phyloP scores from a whole-genome alignment of 1,140 invertebrate genomes.

The Drosophila chauvacae region DNA sequence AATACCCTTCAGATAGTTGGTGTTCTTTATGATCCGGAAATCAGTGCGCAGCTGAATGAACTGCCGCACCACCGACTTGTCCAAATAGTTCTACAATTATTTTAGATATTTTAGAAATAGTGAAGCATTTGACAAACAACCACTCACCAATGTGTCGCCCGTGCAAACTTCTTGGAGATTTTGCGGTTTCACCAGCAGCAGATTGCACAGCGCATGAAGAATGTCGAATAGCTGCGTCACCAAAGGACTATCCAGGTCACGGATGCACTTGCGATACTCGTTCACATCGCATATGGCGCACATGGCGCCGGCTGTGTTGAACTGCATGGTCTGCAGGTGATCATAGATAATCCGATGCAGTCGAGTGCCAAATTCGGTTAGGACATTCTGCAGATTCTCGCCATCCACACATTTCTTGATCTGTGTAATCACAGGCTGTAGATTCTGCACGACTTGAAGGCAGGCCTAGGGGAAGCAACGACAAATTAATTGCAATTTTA shows the following conservation, averaged over 20 bases:
- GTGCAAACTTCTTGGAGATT: slow-evolving; percentile 98
- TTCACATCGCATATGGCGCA: slow-evolving; percentile 99
- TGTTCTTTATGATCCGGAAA: slow-evolving; percentile 78
- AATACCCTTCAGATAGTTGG: slow-evolving; percentile 80
- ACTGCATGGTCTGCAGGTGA: slow-evolving; percentile 97
- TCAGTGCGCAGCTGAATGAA: slow-evolving; percentile 97
- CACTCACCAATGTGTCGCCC: slow-evolving; percentile 94
- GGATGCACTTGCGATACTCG: slow-evolving; percentile 94
- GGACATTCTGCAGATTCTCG: slow-evolving; percentile 94
- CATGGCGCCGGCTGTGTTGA: slow-evolving; percentile 98
- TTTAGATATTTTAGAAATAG: slow-evolving; percentile 17
- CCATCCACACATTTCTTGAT: slow-evolving; percentile 96
- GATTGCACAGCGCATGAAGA: slow-evolving; percentile 97
- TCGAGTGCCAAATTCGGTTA: slow-evolving; percentile 95
- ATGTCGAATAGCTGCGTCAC: slow-evolving; percentile 96
- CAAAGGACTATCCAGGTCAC: slow-evolving; percentile 90
- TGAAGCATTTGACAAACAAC: background rate
- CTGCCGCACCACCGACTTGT: slow-evolving; percentile 93
- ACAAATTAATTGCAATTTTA: background rate
- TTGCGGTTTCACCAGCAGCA: slow-evolving; percentile 97
- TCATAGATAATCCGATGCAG: slow-evolving; percentile 98
- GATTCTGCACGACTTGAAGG: slow-evolving; percentile 93
- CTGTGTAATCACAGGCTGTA: slow-evolving; percentile 90
- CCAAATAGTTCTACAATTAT: slow-evolving; percentile 91
- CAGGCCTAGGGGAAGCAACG: slow-evolving; percentile 89